phyloP scores from a whole-genome alignment of 2,888 invertebrate species.

The Spisula subtruncata region DNA sequence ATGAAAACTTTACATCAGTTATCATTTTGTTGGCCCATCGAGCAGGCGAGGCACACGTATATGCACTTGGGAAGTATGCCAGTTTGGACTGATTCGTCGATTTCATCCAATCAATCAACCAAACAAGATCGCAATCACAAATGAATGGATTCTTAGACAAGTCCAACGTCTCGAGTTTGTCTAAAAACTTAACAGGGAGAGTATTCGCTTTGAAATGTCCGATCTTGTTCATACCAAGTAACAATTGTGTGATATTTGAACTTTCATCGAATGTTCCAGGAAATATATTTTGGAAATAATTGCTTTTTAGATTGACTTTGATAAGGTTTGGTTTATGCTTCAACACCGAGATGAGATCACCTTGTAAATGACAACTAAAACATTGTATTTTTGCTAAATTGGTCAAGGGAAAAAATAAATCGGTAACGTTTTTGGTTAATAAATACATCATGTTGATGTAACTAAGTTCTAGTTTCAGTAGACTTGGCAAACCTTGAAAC shows the following conservation, averaged over 20 bases:
- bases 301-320: background rate
- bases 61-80: background rate
- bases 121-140: slow-evolving; percentile 17
- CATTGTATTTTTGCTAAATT: background rate
- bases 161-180: background rate
- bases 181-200: background rate
- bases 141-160: slow-evolving; percentile 18
- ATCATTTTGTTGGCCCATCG: background rate
- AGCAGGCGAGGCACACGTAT: background rate
- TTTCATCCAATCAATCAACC: slow-evolving; percentile 26
- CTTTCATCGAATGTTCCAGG: background rate
- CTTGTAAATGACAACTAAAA: background rate
- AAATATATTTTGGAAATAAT: background rate
- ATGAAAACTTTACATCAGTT: background rate
- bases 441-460: slow-evolving; percentile 8
- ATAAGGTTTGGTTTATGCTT: background rate
- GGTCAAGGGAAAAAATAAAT: slow-evolving; percentile 1
- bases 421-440: background rate
- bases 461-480: background rate
- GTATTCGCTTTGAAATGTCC: background rate
- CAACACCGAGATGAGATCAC: background rate
- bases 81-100: background rate
- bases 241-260: background rate
- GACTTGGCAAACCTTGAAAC: background rate
- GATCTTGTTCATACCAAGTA: background rate